Evolutionary conservation across 2,113 vertebrate species (phyloP).

Genomic region (Colinus virginianus): DNA sequence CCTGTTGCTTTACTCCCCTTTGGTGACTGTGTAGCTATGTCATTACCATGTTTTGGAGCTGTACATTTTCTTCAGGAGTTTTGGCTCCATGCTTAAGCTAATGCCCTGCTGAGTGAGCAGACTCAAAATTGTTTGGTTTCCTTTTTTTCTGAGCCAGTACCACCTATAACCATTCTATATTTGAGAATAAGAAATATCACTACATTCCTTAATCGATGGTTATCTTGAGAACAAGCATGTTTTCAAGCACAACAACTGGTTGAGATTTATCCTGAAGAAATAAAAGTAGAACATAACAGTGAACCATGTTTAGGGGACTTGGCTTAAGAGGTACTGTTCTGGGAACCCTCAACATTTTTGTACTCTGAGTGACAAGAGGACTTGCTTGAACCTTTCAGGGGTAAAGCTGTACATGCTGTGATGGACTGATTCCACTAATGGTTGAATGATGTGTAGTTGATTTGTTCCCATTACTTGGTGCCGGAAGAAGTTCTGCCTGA

Average conservation of each 20-base stretch:
- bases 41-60: neutral
- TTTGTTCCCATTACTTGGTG: neutral
- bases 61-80: neutral
- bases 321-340: neutral
- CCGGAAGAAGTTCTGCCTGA: constrained; percentile 7
- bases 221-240: neutral
- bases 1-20: constrained; percentile 5
- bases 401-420: rapidly evolving
- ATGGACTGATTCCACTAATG: neutral
- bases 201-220: neutral
- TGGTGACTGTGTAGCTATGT: neutral
- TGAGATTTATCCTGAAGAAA: neutral
- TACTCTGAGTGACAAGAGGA: rapidly evolving
- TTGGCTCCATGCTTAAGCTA: neutral
- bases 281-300: neutral
- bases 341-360: neutral
- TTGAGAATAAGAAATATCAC: neutral
- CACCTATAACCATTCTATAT: neutral
- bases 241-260: neutral
- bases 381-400: neutral
- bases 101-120: neutral
- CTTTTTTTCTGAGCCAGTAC: neutral
- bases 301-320: neutral
- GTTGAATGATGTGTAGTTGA: neutral
- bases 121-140: neutral